Conservation (phyloP, 2,797 vertebrate species). For the Rhabdophis nuchalis region DNA sequence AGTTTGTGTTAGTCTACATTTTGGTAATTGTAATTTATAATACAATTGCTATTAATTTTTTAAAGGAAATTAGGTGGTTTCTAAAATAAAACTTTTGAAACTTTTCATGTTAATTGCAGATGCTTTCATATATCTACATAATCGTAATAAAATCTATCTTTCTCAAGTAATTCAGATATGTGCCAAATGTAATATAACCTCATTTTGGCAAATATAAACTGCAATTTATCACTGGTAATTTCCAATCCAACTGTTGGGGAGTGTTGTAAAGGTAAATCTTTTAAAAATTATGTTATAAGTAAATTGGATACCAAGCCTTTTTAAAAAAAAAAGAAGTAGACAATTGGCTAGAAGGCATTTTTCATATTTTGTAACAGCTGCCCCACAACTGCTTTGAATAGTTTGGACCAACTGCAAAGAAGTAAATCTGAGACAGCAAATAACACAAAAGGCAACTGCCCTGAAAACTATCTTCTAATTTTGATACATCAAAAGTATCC, state of each 20-base stretch:
- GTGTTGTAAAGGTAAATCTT: neutral
- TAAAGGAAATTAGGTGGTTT: neutral
- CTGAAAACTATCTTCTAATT: neutral
- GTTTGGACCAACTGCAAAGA: slow-evolving; percentile 37
- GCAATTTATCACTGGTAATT: neutral
- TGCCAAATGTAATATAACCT: neutral
- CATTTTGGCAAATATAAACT: neutral
- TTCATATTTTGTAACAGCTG: slow-evolving; percentile 59
- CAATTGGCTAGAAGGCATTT: slow-evolving; percentile 4
- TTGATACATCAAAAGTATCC: neutral
- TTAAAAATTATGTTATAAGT: neutral
- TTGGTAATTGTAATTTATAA: neutral
- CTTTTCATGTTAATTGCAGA: neutral
- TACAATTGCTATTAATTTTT: neutral
- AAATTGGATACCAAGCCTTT: neutral
- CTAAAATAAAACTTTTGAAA: neutral
- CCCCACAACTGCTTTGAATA: slow-evolving; percentile 26
- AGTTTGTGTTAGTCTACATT: neutral
- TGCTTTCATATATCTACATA: neutral
- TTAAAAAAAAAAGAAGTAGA: neutral
- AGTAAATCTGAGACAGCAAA: slow-evolving; percentile 21
- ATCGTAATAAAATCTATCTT: neutral
- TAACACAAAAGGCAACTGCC: neutral
- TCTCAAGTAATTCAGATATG: neutral
- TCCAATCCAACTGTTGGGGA: neutral